Conservation (phyloP, 2,113 vertebrate species). For the Todiramphus chloris region DNA sequence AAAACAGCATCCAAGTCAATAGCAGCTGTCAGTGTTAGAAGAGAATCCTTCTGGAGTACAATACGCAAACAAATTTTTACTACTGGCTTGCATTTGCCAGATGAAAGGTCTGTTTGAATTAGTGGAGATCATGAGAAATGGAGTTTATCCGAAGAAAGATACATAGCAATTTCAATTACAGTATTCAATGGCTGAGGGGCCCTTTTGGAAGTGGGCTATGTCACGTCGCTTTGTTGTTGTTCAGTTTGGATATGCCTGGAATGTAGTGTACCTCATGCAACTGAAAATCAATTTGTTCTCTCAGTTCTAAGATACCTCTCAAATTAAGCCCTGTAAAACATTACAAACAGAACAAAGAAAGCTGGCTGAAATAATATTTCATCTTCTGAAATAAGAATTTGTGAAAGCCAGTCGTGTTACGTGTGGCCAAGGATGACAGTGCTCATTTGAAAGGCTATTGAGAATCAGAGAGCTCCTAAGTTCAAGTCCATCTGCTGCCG, state of each 20-base stretch:
- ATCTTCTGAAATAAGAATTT: conserved; percentile 37
- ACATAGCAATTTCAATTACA: not conserved
- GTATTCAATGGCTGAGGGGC: not conserved
- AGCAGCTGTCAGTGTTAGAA: conserved; percentile 8
- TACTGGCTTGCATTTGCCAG: not conserved
- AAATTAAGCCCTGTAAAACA: conserved; percentile 59
- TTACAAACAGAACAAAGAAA: conserved; percentile 59
- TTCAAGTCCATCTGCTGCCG: conserved; percentile 38
- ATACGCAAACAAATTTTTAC: not conserved
- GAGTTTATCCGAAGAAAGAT: not conserved
- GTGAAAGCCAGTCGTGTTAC: conserved; percentile 36
- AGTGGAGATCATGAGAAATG: not conserved
- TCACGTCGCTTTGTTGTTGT: conserved; percentile 29
- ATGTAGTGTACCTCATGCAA: conserved; percentile 13
- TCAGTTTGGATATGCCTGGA: conserved; percentile 48
- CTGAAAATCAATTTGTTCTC: conserved; percentile 61
- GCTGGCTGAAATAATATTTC: conserved; percentile 48
- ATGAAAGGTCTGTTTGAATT: conserved; percentile 19
- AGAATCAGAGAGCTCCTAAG: conserved; percentile 18
- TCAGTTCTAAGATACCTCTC: conserved; percentile 26
- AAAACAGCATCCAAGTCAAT: conserved; percentile 21
- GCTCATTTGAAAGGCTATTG: conserved; percentile 32
- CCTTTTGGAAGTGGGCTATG: not conserved
- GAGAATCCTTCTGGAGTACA: not conserved
- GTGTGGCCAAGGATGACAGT: conserved; percentile 32